A percentile compares a stretch with the other conserved stretches of the same genome.
Evolutionary conservation across 2,113 vertebrate species (phyloP).

Genomic region (Rhinopomastus cyanomelas): DNA sequence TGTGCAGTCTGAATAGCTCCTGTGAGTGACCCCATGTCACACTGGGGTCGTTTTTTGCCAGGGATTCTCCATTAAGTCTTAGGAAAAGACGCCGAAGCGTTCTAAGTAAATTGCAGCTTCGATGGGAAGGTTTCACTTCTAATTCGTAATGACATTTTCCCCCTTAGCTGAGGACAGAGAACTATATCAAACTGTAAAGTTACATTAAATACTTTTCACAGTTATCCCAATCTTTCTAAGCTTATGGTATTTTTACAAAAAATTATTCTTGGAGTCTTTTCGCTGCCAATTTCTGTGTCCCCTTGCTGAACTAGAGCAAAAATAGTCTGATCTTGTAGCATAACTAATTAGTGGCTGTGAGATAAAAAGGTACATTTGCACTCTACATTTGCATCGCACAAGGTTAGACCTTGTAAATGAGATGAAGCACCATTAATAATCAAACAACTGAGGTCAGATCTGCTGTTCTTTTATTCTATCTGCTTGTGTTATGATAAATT

Average conservation of each 20-base stretch:
- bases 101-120: neutral
- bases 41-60: neutral
- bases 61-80: neutral
- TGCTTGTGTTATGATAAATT: constrained; percentile 73
- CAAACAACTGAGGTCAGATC: constrained; percentile 70
- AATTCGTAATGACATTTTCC: neutral
- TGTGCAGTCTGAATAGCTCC: neutral
- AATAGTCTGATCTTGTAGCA: constrained; percentile 43
- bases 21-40: accelerated
- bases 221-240: neutral
- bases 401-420: constrained; percentile 64
- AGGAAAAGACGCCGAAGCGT: neutral
- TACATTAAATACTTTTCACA: neutral
- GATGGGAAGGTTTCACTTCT: neutral
- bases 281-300: neutral
- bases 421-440: constrained; percentile 70
- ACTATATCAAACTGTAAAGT: neutral
- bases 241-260: neutral
- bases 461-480: constrained; percentile 62
- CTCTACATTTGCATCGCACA: constrained; percentile 15
- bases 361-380: constrained; percentile 60
- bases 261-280: neutral
- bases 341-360: constrained; percentile 63
- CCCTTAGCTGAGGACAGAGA: neutral
- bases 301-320: constrained; percentile 19